These are phyloP conservation scores for Tryphoninae sp. DNA, from an alignment of 2,888 invertebrate genomes.

Conservation along the genomic window DNA sequence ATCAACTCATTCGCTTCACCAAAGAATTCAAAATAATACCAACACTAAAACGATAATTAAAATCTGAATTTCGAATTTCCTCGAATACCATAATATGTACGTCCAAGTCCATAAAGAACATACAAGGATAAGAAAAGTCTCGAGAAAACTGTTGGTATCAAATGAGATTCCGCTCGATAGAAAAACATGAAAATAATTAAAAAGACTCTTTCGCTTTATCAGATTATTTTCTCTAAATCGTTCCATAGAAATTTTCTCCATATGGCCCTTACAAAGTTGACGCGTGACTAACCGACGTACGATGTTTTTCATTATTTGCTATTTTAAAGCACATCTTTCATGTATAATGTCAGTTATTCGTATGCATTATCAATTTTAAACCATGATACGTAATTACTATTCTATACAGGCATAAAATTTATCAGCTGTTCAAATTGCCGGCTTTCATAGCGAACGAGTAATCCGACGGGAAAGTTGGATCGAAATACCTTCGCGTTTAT, in stretches of 20 bases:
- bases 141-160: constrained; percentile 27
- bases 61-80: constrained; percentile 57
- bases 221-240: neutral
- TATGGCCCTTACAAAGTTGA: constrained; percentile 6
- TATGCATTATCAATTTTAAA: neutral
- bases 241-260: too few species aligned
- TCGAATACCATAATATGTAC: neutral
- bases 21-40: constrained; percentile 48
- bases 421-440: constrained; percentile 37
- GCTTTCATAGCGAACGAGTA: neutral
- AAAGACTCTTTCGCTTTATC: constrained; percentile 14
- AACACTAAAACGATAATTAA: constrained; percentile 24
- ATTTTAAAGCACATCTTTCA: too few species aligned
- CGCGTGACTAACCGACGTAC: constrained; percentile 4
- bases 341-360: too few species aligned
- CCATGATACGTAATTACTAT: neutral
- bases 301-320: constrained; percentile 1
- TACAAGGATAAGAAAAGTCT: neutral
- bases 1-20: constrained; percentile 35
- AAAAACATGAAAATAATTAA: constrained; percentile 25
- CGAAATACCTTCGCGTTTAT: constrained; percentile 9
- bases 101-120: neutral
- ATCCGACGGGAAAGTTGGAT: neutral
- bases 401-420: constrained; percentile 19
- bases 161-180: constrained; percentile 3